Evolutionary conservation across 2,888 invertebrate species (phyloP), one percentile per base, ranked within the genome.

Genomic region (Athripsodes cinereus): DNA sequence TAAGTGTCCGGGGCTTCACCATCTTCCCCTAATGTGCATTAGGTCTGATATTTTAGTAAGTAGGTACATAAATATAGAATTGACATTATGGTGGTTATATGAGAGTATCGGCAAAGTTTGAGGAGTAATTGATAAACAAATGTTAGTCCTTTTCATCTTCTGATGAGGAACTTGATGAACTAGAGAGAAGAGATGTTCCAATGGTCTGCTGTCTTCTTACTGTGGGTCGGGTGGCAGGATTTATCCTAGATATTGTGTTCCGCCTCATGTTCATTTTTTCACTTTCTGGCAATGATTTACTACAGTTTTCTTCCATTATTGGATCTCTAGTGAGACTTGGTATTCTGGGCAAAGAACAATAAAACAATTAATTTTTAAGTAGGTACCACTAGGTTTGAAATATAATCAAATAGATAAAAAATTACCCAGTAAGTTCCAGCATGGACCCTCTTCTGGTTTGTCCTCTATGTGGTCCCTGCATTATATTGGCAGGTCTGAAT

Each of bases 371-470:
- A 40, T 40, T 6, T 10, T 26, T 10, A 26, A 26, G 26, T 26
- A 26, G 26, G n/a, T n/a, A n/a, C n/a, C n/a, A 26, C 5, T 26
- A 26, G 10, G 26, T 26, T 3, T 26, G 26, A 6, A 26, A 26
- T 26, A n/a, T n/a, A 26, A 26, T 26, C 3, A 10, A 6, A 26
- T 26, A 26, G 3, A 26, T 26, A 26, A 26, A 26, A 26, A 3
- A 26, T 26, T 26, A 87, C 87, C 87, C 86, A 68, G 85, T 87
- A 53, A 91, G 78, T 71, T 92, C 91, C 71, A 91, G 78, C 88
- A 91, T 88, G 53, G 91, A 91, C 64, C 90, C 89, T 66, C 90
- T 80, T 67, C 90, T 79, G 64, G 84, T 83, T 68, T 87, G 85
- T 19, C 86, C 81, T 50, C 86, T 76, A 68, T 86, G 84, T 34